Evolutionary conservation across 2,113 vertebrate species (phyloP).

Genomic region (Gymnobelideus leadbeateri): DNA sequence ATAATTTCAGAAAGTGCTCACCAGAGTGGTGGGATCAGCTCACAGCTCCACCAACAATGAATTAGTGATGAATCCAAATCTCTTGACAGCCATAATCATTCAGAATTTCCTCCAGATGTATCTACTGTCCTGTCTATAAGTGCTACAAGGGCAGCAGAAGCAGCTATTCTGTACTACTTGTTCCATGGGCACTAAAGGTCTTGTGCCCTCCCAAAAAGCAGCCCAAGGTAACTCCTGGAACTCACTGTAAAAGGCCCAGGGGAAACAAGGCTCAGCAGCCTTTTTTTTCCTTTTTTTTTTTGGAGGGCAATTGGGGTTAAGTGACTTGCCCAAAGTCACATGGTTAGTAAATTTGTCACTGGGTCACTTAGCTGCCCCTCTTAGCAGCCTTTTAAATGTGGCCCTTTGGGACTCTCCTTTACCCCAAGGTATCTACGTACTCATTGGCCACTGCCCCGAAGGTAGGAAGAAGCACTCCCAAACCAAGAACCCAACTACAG

Average conservation of each 20-base stretch:
- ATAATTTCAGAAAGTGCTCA: too few species aligned
- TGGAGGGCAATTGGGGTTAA: too few species aligned
- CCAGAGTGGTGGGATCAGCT: too few species aligned
- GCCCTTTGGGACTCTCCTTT: neutral
- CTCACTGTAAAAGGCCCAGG: neutral
- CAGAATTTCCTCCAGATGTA: neutral
- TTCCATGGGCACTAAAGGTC: neutral
- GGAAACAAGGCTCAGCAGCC: neutral
- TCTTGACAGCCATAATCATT: neutral
- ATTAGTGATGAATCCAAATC: neutral
- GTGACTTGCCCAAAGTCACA: too few species aligned
- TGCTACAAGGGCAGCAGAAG: neutral
- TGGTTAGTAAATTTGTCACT: too few species aligned
- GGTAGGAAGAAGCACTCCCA: neutral
- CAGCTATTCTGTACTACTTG: neutral
- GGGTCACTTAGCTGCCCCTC: neutral
- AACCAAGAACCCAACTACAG: neutral
- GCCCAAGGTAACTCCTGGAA: too few species aligned
- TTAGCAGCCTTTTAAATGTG: neutral
- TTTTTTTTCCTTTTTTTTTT: neutral
- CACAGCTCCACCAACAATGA: too few species aligned
- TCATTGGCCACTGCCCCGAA: neutral
- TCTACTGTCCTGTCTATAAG: neutral
- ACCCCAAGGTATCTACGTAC: neutral
- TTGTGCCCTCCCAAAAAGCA: neutral